Evolutionary conservation across 1,140 invertebrate genomes (phyloP).

Genomic region (Notospermus geniculatus): DNA sequence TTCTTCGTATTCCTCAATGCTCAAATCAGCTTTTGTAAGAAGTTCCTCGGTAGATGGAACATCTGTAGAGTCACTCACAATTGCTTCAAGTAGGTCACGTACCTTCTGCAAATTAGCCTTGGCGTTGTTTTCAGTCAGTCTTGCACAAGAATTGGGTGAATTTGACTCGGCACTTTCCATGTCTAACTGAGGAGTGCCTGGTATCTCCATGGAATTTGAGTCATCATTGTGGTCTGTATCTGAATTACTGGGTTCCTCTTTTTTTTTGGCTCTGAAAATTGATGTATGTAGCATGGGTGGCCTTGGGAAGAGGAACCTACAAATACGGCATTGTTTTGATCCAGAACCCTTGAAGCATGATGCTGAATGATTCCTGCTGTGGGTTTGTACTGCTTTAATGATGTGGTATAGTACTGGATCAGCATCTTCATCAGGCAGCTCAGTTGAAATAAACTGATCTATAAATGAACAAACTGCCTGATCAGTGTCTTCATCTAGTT

Average conservation of each 20-base stretch:
- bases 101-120: conserved; percentile 5
- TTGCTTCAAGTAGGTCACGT: neutral
- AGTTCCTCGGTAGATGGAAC: neutral
- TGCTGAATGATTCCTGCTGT: conserved; percentile 10
- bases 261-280: neutral
- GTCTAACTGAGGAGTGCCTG: too few relatives aligned
- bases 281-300: neutral
- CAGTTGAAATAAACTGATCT: neutral
- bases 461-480: neutral
- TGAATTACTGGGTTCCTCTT: neutral
- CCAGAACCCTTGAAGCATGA: neutral
- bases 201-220: too few relatives aligned
- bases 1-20: neutral
- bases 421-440: neutral
- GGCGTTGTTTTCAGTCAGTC: neutral
- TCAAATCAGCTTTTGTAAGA: neutral
- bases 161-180: neutral
- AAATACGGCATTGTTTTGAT: neutral
- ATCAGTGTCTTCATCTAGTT: neutral
- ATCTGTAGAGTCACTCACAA: neutral
- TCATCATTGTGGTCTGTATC: neutral
- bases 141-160: too few relatives aligned
- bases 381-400: neutral
- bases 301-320: conserved; percentile 7
- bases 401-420: neutral